Evolutionary conservation across 2,888 invertebrate species (phyloP), one percentile per base, ranked within the genome.

Genomic region (Agriopis marginaria): DNA sequence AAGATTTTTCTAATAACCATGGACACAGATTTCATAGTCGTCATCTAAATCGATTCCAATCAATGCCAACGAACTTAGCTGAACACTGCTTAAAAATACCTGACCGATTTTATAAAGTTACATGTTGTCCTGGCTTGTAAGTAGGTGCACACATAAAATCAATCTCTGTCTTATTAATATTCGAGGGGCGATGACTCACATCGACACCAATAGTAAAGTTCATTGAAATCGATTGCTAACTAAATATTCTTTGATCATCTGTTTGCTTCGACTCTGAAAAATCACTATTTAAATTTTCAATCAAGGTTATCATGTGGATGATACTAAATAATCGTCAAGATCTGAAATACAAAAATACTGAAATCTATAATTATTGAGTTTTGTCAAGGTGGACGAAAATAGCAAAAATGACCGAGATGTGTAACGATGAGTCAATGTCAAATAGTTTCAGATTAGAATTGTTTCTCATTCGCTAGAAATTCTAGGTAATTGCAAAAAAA

Each of bases 381-480:
- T 81, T 80, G 78, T 82, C 80, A 83, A 83, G 81, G 82, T 81
- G 81, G 77, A 79, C 77, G 61, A 76, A 83, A 86, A 85, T 86
- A 86, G 76, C 78, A 72, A 81, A 82, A 81, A 79, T 78, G 73
- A 77, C 75, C 74, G 79, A 80, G 79, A 81, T 77, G 75, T 78
- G 49, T 75, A 79, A 82, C 80, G 79, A 82, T 83, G 83, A 84
- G 69, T 85, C 85, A 84, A 83, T 82, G 84, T 85, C 84, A 84
- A 80, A 85, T 82, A 78, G 78, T 78, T 80, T 79, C 61, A 73
- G 55, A 78, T 75, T 74, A 79, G 77, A 82, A 82, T 84, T 83
- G 78, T 81, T 79, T 78, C 61, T 77, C 71, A 45, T 67, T 66
- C 64, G 70, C 71, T 75, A 73, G 14, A 68, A 75, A 73, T 47